These are phyloP conservation scores for Cygnus olor DNA, from an alignment of 2,797 vertebrate genomes.

Conservation along the genomic window DNA sequence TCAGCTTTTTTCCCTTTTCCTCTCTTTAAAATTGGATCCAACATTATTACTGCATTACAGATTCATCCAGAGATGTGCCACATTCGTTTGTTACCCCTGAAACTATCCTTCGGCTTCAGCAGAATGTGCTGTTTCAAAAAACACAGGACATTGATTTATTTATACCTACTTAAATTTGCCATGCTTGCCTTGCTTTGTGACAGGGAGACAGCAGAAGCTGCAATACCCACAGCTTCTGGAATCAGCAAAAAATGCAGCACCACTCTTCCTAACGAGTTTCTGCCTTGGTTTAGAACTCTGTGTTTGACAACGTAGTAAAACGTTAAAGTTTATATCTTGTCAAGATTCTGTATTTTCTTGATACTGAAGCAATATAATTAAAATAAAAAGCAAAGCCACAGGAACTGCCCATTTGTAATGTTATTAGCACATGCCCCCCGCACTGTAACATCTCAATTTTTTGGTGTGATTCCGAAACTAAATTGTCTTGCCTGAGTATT, in stretches of 20 bases:
- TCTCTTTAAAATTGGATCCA: constrained; percentile 61
- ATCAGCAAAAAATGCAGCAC: constrained; percentile 38
- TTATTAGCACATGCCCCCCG: neutral
- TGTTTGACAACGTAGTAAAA: neutral
- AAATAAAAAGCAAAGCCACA: neutral
- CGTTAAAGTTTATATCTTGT: neutral
- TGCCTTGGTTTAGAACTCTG: neutral
- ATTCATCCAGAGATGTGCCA: constrained; percentile 8
- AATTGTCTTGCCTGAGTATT: neutral
- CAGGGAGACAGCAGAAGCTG: constrained; percentile 36
- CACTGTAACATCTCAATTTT: neutral
- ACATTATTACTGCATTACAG: constrained; percentile 41
- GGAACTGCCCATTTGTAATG: neutral
- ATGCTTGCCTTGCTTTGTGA: constrained; percentile 60
- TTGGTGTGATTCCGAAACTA: neutral
- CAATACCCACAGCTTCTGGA: constrained; percentile 24
- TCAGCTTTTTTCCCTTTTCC: constrained; percentile 43
- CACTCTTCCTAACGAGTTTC: constrained; percentile 41
- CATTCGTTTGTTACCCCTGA: constrained; percentile 49
- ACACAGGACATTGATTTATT: constrained; percentile 54
- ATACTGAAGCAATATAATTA: neutral
- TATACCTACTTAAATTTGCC: constrained; percentile 65
- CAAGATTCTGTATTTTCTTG: neutral
- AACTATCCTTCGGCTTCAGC: constrained; percentile 38
- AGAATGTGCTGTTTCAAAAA: constrained; percentile 58